These are phyloP conservation scores for Cuculus canorus DNA, from an alignment of 2,797 vertebrate genomes.

Conservation along the genomic window DNA sequence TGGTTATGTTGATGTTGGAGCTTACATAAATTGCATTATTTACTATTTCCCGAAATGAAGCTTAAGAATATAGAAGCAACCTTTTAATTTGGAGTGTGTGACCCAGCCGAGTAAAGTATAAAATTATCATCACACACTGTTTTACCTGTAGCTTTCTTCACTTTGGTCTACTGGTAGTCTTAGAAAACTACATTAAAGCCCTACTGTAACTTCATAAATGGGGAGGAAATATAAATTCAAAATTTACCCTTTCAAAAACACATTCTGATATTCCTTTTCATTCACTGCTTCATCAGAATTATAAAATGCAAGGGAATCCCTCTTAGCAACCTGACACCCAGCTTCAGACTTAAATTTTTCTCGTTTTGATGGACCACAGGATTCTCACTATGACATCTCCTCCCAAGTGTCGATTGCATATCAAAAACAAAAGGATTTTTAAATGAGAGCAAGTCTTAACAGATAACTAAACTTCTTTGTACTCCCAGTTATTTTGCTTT, in stretches of 20 bases:
- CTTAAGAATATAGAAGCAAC: not conserved
- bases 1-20: fast-evolving
- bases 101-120: not conserved
- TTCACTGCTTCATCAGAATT: not conserved
- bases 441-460: not conserved
- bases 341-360: not conserved
- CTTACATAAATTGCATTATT: not conserved
- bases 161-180: not conserved
- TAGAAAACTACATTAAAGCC: not conserved
- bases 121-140: not conserved
- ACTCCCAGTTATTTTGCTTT: not conserved
- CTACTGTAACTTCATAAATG: not conserved
- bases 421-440: not conserved
- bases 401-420: not conserved
- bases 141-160: not conserved
- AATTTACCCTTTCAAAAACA: not conserved
- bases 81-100: not conserved
- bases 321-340: not conserved
- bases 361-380: not conserved
- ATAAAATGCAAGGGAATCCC: not conserved
- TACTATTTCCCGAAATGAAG: not conserved
- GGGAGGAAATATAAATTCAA: not conserved
- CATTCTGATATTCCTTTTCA: not conserved
- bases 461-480: not conserved
- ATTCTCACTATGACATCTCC: not conserved